A percentile compares a stretch with the other conserved stretches of the same genome.
These are phyloP conservation scores for Phragmatobia fuliginosa DNA, from an alignment of 2,888 invertebrate species.

Conservation along the genomic window DNA sequence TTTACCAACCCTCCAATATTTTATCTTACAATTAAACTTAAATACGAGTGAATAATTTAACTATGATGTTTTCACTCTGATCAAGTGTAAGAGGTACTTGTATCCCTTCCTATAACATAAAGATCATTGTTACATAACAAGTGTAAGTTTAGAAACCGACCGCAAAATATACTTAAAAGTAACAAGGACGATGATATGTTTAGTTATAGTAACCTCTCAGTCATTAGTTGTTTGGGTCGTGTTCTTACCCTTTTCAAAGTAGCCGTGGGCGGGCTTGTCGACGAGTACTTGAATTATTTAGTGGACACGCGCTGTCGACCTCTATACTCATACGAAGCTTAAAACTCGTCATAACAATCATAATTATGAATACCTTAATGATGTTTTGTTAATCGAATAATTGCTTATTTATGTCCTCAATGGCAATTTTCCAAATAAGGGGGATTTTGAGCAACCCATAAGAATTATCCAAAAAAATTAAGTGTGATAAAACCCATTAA, in stretches of 20 bases:
- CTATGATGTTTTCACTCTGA: background rate
- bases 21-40: no score
- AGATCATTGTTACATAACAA: background rate
- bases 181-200: conserved; percentile 44
- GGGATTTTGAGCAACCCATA: no score
- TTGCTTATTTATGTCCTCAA: background rate
- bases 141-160: background rate
- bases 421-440: no score
- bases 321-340: conserved; percentile 59
- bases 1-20: no score
- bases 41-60: no score
- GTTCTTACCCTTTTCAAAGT: conserved; percentile 72
- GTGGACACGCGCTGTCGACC: conserved; percentile 56
- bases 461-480: no score
- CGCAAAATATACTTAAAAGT: conserved; percentile 1
- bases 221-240: conserved; percentile 62
- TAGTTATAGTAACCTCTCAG: conserved; percentile 48
- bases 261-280: conserved; percentile 65
- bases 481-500: no score
- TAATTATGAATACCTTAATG: conserved; percentile 46
- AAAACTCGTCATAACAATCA: conserved; percentile 54
- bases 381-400: conserved; percentile 17
- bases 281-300: conserved; percentile 76
- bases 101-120: background rate
- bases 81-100: background rate